Conservation (phyloP, 2,888 invertebrate species). For the Tinea semifulvella region DNA sequence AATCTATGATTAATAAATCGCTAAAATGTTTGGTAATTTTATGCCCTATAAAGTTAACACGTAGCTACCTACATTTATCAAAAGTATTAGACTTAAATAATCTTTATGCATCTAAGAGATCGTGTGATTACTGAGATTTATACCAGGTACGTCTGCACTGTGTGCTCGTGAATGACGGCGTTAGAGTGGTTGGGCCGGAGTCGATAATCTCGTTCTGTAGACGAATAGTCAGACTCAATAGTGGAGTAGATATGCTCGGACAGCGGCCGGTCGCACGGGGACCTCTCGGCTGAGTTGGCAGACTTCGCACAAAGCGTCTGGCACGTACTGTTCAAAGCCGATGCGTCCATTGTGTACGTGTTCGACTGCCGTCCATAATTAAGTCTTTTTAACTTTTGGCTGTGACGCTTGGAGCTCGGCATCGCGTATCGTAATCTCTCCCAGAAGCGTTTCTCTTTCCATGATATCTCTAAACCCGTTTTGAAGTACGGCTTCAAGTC, state of each 20-base stretch:
- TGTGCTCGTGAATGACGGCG: slow-evolving; percentile 56
- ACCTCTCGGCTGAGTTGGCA: slow-evolving; percentile 61
- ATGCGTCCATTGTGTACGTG: slow-evolving; percentile 82
- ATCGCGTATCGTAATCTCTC: slow-evolving; percentile 90
- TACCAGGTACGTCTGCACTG: slow-evolving; percentile 61
- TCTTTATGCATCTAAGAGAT: no score
- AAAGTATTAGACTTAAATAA: no score
- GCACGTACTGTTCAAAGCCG: slow-evolving; percentile 69
- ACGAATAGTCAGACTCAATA: slow-evolving; percentile 87
- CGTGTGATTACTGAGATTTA: slow-evolving; percentile 29
- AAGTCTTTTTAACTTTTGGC: slow-evolving; percentile 60
- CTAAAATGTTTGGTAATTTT: no score
- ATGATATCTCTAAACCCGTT: slow-evolving; percentile 85
- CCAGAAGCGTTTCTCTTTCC: slow-evolving; percentile 95
- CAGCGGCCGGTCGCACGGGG: slow-evolving; percentile 76
- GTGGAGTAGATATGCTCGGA: slow-evolving; percentile 91
- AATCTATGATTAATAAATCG: no score
- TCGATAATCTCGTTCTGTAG: slow-evolving; percentile 42
- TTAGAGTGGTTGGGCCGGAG: slow-evolving; percentile 51
- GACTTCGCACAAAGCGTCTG: slow-evolving; percentile 67
- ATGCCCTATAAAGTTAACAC: no score
- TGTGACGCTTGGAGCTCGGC: slow-evolving; percentile 78
- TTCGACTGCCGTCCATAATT: slow-evolving; percentile 85
- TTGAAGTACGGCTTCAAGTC: slow-evolving; percentile 90
- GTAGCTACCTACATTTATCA: no score